Evolutionary conservation across 2,888 invertebrate species (phyloP).

Genomic region (Trissonchulus sp.): DNA sequence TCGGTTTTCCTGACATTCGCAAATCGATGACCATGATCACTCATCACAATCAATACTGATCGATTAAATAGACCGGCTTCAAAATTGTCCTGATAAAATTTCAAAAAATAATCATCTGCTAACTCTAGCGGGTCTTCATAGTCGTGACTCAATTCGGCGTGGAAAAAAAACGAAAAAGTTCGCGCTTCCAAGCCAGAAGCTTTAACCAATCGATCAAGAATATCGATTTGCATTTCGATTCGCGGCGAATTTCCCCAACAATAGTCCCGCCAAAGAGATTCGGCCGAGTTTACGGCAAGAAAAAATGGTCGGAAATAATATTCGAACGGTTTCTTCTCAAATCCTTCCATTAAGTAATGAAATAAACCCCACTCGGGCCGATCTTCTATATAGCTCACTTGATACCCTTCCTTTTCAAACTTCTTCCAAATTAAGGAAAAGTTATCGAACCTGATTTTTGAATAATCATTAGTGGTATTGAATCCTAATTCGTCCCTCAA

Average conservation of each 20-base stretch:
- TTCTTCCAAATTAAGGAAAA: constrained; percentile 28
- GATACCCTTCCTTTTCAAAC: constrained; percentile 21
- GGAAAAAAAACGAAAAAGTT: constrained; percentile 4
- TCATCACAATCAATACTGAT: background rate
- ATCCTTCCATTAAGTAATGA: constrained; percentile 16
- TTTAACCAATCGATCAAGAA: background rate
- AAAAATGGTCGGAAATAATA: constrained; percentile 22
- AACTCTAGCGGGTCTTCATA: background rate
- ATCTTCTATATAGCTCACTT: constrained; percentile 26
- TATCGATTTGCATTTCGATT: background rate
- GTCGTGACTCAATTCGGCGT: constrained; percentile 20
- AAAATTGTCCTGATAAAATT: background rate
- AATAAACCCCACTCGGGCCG: constrained; percentile 28
- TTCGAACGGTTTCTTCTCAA: constrained; percentile 4
- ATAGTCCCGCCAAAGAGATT: background rate
- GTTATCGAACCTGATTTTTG: constrained; percentile 20
- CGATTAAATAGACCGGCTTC: constrained; percentile 21
- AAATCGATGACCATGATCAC: constrained; percentile 27
- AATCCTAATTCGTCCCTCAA: background rate
- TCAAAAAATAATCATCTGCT: constrained; percentile 9
- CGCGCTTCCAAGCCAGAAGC: background rate
- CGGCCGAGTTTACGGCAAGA: background rate
- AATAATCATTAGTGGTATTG: constrained; percentile 8
- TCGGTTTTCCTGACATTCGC: constrained; percentile 2
- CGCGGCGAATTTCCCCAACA: constrained; percentile 15